phyloP scores from a whole-genome alignment of 2,888 invertebrate species.

The Conistra vaccinii region DNA sequence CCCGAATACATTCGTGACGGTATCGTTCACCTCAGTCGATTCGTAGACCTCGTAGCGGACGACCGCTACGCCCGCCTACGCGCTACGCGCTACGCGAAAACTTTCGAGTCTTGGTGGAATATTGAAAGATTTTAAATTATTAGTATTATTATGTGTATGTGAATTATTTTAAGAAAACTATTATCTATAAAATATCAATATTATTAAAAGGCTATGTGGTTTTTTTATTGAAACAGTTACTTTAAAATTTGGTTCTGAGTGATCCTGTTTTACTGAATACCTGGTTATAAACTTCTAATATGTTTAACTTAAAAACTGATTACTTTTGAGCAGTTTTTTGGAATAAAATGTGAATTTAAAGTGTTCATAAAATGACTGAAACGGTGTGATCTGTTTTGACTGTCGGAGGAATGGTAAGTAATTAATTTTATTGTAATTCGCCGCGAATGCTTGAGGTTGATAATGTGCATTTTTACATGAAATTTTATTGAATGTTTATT shows the following conservation, averaged over 20 bases:
- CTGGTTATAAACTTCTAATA: not conserved
- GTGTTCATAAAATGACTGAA: conserved; percentile 52
- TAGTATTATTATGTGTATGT: conserved; percentile 1
- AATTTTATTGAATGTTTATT: not conserved
- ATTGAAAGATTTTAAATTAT: not conserved
- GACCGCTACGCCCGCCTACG: conserved; percentile 69
- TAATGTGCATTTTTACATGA: not conserved
- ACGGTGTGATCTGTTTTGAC: conserved; percentile 43
- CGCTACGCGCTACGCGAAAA: conserved; percentile 66
- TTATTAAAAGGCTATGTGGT: not conserved
- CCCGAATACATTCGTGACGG: conserved; percentile 18
- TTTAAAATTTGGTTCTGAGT: conserved; percentile 3
- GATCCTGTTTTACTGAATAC: not conserved
- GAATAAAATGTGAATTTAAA: conserved; percentile 36
- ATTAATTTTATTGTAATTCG: not conserved
- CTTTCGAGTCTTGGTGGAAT: conserved; percentile 54
- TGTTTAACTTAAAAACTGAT: conserved; percentile 20
- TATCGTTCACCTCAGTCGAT: conserved; percentile 64
- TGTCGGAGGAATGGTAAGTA: conserved; percentile 49
- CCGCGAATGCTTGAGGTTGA: not conserved
- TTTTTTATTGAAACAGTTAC: not conserved
- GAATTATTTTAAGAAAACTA: not conserved
- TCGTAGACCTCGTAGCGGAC: conserved; percentile 72
- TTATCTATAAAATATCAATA: not conserved
- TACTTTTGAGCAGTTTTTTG: not conserved